Conservation (phyloP, 2,888 invertebrate genomes). For the Proisotoma minuta region DNA sequence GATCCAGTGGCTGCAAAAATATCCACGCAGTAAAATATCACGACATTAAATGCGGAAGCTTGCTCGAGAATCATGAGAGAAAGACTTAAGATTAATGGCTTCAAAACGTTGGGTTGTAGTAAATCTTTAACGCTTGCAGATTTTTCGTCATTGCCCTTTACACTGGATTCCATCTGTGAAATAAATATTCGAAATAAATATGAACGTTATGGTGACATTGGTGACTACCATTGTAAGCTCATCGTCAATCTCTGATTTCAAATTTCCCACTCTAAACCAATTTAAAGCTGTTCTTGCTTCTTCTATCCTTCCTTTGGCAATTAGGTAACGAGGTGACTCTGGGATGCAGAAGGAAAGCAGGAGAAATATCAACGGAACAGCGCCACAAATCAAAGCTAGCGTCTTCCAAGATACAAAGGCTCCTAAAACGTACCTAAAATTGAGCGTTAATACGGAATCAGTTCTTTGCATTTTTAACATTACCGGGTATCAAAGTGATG, state of each 20-base stretch:
- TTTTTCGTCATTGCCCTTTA: constrained; percentile 14
- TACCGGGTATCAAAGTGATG: too few species aligned
- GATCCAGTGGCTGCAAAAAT: constrained; percentile 72
- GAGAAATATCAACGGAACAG: constrained; percentile 66
- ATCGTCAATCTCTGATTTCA: not conserved
- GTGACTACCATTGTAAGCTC: not conserved
- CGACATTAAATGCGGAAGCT: constrained; percentile 76
- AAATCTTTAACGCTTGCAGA: constrained; percentile 56
- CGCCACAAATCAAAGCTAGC: constrained; percentile 63
- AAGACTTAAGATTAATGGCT: constrained; percentile 68
- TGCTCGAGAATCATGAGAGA: constrained; percentile 81
- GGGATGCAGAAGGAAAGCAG: constrained; percentile 75
- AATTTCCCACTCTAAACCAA: constrained; percentile 63
- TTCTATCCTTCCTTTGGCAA: constrained; percentile 56
- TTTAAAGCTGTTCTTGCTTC: constrained; percentile 66
- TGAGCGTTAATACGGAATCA: too few species aligned
- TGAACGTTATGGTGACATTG: too few species aligned
- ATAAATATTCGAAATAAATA: not conserved
- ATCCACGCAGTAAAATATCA: constrained; percentile 70
- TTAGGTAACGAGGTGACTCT: constrained; percentile 63
- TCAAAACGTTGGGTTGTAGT: constrained; percentile 61
- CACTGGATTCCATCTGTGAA: constrained; percentile 14
- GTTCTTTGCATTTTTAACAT: too few species aligned
- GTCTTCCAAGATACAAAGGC: constrained; percentile 60
- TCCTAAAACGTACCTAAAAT: constrained; percentile 67